Conservation (phyloP, 2,888 invertebrate species). For the Emmelina monodactyla region DNA sequence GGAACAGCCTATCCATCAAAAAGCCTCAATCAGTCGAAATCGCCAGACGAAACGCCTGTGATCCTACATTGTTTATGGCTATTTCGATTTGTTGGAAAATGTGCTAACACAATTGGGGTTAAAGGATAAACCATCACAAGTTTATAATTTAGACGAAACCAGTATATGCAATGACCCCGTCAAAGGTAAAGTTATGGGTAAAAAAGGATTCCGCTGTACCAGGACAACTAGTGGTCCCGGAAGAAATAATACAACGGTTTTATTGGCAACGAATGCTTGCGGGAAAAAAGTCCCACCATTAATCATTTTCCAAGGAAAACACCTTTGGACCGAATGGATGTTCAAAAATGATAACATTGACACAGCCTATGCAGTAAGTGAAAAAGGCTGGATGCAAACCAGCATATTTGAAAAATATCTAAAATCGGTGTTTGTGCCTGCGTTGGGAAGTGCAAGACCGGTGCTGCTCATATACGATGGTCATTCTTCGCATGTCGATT, state of each 20-base stretch:
- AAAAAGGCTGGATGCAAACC: constrained; percentile 17
- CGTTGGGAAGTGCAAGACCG: constrained; percentile 16
- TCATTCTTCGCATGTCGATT: constrained; percentile 20
- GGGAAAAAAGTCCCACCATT: constrained; percentile 13
- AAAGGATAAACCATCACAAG: constrained; percentile 17
- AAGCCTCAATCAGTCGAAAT: constrained; percentile 18
- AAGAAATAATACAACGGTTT: constrained; percentile 9
- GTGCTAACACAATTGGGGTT: constrained; percentile 16
- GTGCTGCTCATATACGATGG: constrained; percentile 22
- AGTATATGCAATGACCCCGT: constrained; percentile 18
- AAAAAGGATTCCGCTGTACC: constrained; percentile 8
- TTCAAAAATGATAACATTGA: constrained; percentile 5
- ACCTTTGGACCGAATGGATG: constrained; percentile 17
- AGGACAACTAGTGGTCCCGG: constrained; percentile 11
- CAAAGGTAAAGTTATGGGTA: constrained; percentile 17
- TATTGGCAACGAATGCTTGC: constrained; percentile 5
- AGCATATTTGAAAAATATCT: constrained; percentile 19
- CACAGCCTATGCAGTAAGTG: constrained; percentile 11
- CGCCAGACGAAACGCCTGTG: constrained; percentile 15
- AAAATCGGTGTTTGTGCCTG: constrained; percentile 15
- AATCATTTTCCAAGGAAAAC: constrained; percentile 17
- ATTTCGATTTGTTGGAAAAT: constrained; percentile 9
- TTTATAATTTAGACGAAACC: constrained; percentile 11
- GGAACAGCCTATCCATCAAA: constrained; percentile 15
- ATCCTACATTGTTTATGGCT: constrained; percentile 13